Conservation (phyloP, 2,797 vertebrate species). For the Labroides dimidiatus region DNA sequence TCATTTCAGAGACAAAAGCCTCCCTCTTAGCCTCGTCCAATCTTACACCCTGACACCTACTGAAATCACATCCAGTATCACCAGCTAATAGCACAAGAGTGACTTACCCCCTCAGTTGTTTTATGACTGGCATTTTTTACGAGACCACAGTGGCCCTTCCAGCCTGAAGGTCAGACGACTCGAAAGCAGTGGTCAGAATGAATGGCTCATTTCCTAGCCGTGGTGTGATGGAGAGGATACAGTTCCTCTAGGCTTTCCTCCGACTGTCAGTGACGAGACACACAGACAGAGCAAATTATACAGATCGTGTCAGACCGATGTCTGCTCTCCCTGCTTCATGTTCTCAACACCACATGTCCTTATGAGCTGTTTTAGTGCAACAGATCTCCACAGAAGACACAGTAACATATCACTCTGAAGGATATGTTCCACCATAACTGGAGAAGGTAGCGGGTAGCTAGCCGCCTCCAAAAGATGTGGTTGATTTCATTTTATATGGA, state of each 20-base stretch:
- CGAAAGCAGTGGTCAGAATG: conserved; percentile 72
- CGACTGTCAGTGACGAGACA: conserved; percentile 58
- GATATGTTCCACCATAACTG: conserved; percentile 48
- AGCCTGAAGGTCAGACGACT: conserved; percentile 73
- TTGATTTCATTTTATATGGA: conserved; percentile 81
- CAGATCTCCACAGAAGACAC: conserved; percentile 42
- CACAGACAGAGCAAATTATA: conserved; percentile 47
- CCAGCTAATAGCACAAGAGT: conserved; percentile 71
- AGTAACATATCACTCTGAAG: conserved; percentile 32
- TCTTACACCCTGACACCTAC: conserved; percentile 76
- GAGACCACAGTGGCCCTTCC: conserved; percentile 74
- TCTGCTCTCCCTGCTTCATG: conserved; percentile 62
- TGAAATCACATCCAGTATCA: conserved; percentile 79
- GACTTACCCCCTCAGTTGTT: conserved; percentile 73
- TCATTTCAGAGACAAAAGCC: conserved; percentile 47
- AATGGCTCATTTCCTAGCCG: conserved; percentile 76
- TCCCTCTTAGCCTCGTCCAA: conserved; percentile 53
- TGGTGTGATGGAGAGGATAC: conserved; percentile 71
- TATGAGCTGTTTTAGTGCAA: conserved; percentile 41
- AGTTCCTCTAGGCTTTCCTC: conserved; percentile 60
- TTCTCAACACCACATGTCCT: conserved; percentile 56
- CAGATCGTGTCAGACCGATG: conserved; percentile 63
- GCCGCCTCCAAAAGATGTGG: conserved; percentile 67
- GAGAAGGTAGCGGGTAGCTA: conserved; percentile 58
- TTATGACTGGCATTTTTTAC: conserved; percentile 80